These are phyloP conservation scores for Psittacula echo DNA, from an alignment of 2,797 vertebrate genomes.

Conservation along the genomic window DNA sequence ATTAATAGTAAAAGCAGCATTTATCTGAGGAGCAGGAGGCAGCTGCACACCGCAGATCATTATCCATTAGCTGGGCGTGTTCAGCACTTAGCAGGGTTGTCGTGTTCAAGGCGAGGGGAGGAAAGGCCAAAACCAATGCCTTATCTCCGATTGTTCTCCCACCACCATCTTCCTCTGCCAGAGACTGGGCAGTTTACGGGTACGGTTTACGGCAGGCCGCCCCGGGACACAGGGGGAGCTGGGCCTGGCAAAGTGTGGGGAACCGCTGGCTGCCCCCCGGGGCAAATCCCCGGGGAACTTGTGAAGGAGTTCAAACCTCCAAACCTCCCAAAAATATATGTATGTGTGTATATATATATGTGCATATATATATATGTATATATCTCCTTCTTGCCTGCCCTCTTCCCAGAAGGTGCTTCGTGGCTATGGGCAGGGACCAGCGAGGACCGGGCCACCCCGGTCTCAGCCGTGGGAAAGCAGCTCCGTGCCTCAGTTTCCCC, in stretches of 20 bases:
- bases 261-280: fast-evolving
- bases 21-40: constrained; percentile 46
- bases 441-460: fast-evolving
- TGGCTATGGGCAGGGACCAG: neutral
- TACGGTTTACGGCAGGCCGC: neutral
- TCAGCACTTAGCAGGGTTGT: constrained; percentile 41
- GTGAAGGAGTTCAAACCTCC: neutral
- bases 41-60: constrained; percentile 57
- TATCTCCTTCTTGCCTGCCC: neutral
- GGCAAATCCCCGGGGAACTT: neutral
- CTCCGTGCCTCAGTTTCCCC: neutral
- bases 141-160: neutral
- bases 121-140: neutral
- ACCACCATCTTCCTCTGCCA: neutral
- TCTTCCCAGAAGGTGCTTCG: neutral
- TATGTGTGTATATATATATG: too few species aligned
- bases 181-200: neutral
- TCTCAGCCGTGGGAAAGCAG: neutral
- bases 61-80: constrained; percentile 40
- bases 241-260: neutral
- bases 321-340: neutral
- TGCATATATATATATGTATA: neutral
- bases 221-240: neutral
- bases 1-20: constrained; percentile 65
- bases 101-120: neutral